phyloP scores from a whole-genome alignment of 2,797 vertebrate species.

The Enteromius thamalakanensis region DNA sequence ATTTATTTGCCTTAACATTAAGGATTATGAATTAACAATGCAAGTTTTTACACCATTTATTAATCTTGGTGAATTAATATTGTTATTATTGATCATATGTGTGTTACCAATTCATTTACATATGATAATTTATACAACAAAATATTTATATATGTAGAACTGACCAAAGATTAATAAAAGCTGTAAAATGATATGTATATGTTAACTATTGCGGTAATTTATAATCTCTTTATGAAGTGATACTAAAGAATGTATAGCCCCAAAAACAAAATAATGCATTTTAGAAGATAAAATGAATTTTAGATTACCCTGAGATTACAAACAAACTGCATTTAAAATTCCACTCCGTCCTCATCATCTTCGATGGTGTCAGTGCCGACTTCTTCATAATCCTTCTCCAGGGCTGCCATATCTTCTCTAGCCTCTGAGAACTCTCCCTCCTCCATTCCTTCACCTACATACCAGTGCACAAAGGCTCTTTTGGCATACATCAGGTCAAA shows the following conservation, averaged over 20 bases:
- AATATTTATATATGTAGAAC: not conserved
- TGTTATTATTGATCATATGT: not conserved
- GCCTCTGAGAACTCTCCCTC: conserved; percentile 95
- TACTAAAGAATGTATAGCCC: not conserved
- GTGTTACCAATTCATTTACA: not conserved
- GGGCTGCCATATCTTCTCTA: conserved; percentile 90
- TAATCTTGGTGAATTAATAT: not conserved
- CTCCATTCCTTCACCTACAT: conserved; percentile 96
- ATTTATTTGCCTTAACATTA: not conserved
- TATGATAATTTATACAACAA: not conserved
- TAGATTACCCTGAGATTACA: conserved; percentile 8
- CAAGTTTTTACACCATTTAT: not conserved
- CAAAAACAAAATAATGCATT: not conserved
- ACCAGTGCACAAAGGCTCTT: conserved; percentile 96
- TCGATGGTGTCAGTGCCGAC: conserved; percentile 85
- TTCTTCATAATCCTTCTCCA: conserved; percentile 98
- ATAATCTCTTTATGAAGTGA: not conserved
- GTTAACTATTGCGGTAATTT: not conserved
- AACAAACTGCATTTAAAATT: conserved; percentile 69
- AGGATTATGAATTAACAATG: not conserved
- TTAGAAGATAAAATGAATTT: not conserved
- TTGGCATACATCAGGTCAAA: conserved; percentile 98
- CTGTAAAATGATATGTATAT: too few relatives aligned
- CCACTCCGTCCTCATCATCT: conserved; percentile 79
- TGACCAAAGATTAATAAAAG: not conserved